A percentile compares a stretch with the other conserved stretches of the same genome.
Conservation (phyloP, 2,888 invertebrate genomes). For the Heliconius ethilla region DNA sequence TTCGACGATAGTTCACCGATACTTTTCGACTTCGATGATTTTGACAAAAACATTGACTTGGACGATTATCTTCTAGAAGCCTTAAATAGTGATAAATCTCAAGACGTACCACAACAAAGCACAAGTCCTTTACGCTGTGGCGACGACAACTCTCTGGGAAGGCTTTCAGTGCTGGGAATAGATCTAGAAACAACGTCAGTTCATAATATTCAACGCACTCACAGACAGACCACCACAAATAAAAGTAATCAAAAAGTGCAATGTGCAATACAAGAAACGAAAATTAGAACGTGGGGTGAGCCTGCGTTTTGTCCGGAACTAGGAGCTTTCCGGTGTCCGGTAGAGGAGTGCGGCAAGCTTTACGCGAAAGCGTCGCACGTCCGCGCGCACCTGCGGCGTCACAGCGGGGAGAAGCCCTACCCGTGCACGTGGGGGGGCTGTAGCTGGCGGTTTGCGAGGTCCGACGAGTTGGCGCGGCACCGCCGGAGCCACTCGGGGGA, state of each 20-base stretch:
- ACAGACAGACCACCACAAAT: conserved; percentile 46
- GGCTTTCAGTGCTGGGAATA: conserved; percentile 55
- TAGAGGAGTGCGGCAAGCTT: conserved; percentile 87
- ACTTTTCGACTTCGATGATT: conserved; percentile 70
- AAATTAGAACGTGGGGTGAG: conserved; percentile 67
- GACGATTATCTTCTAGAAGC: conserved; percentile 73
- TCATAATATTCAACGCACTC: conserved; percentile 57
- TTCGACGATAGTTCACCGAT: conserved; percentile 58
- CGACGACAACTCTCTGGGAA: conserved; percentile 51
- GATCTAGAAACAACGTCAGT: conserved; percentile 57
- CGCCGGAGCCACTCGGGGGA: conserved; percentile 97
- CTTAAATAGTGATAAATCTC: conserved; percentile 62
- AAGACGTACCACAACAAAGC: conserved; percentile 58
- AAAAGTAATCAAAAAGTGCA: conserved; percentile 46
- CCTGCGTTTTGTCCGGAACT: conserved; percentile 73
- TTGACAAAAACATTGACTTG: conserved; percentile 68
- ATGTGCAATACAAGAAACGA: conserved; percentile 49
- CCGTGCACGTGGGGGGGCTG: conserved; percentile 90
- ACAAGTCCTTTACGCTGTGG: conserved; percentile 57
- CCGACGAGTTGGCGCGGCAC: conserved; percentile 96
- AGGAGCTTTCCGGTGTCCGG: conserved; percentile 86
- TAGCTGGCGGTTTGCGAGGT: conserved; percentile 95
- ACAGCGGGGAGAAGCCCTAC: conserved; percentile 91
- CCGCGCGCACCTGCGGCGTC: conserved; percentile 92
- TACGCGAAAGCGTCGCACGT: conserved; percentile 95